phyloP scores from a whole-genome alignment of 2,888 invertebrate species.

The Endotricha flammealis region DNA sequence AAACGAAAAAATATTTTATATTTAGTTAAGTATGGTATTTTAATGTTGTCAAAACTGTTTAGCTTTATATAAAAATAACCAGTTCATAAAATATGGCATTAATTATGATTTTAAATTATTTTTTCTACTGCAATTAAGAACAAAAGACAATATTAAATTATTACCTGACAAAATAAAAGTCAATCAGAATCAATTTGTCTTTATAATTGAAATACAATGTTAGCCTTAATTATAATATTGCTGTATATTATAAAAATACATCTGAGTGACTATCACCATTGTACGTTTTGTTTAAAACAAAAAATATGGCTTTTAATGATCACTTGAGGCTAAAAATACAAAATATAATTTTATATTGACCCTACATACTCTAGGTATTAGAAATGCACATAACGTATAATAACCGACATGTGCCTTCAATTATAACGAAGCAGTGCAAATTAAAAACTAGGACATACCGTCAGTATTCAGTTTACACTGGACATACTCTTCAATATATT shows the following conservation, averaged over 20 bases:
- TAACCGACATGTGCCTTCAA: neutral
- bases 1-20: no score
- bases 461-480: conserved; percentile 3
- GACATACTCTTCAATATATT: neutral
- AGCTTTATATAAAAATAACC: no score
- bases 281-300: conserved; percentile 55
- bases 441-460: conserved; percentile 1
- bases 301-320: conserved; percentile 62
- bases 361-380: neutral
- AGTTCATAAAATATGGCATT: no score
- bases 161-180: no score
- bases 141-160: no score
- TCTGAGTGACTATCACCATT: conserved; percentile 45
- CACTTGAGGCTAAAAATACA: conserved; percentile 40
- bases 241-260: conserved; percentile 40
- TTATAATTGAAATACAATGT: conserved; percentile 1
- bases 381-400: conserved; percentile 5
- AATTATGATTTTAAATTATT: no score
- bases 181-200: no score
- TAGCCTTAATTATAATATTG: conserved; percentile 7
- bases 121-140: no score
- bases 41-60: no score
- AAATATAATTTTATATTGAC: conserved; percentile 6
- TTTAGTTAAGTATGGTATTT: no score
- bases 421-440: conserved; percentile 5